Base-by-base conservation (phyloP, 2,888 invertebrate genomes). In the Eumacrocentrus americanus region DNA sequence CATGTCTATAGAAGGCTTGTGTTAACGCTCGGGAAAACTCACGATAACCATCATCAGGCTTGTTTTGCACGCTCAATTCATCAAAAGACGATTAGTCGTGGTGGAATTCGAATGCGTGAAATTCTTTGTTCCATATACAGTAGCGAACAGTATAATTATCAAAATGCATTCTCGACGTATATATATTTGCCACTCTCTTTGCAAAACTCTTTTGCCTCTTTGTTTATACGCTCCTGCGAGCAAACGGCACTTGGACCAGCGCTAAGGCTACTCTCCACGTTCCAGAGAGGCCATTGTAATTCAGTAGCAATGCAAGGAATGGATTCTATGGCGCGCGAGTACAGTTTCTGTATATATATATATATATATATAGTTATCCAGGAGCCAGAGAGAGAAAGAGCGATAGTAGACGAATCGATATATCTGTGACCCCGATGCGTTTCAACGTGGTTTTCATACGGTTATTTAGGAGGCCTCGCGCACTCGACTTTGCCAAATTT, bases 241-340 rank as follows among this genome's bases (percentile, higher is more conserved):
- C 67, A 68, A 69, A 64, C 67, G 65, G 62, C 66, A 65, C 67
- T 71, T 67, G 67, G 64, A 71, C 67, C 29, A 29, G 29, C 29
- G 4, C 29, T 29, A 67, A 68, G 71, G 68, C 67, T 66, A 69
- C 58, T 29, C 65, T 29, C 35, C 20, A 38, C 61, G 63, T 63
- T 57, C 61, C 61, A 62, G 62, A 60, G 66, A 64, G 62, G 66
- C 66, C 68, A 72, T 70, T 72, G 70, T 71, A 70, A 72, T 72
- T 72, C 70, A 70, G 65, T 68, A 67, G 65, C 69, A 72, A 70
- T 69, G 66, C 69, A 58, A 67, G 46, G 35, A 60, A 63, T 58
- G 57, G 34, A 46, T 34, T 35, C 20, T 23, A 47, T 25, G 58
- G 34, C 38, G 29, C 53, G 35, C 25, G 7, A 52, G 47, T n/a